phyloP scores from a whole-genome alignment of 2,797 vertebrate genomes.

The Cyprinodon diabolis region DNA sequence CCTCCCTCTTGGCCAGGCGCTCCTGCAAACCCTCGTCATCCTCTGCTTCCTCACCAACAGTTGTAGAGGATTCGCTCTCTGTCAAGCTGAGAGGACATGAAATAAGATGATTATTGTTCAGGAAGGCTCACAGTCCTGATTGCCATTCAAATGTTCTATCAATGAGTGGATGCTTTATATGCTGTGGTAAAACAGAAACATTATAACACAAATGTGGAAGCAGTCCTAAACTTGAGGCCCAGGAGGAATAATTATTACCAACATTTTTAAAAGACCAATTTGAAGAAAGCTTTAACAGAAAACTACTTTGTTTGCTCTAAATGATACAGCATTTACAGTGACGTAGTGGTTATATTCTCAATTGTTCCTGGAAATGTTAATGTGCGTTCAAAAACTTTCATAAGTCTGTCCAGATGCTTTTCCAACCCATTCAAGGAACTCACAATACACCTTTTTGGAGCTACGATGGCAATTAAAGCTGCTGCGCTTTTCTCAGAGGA shows the following conservation, averaged over 20 bases:
- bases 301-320: not conserved
- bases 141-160: not conserved
- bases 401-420: not conserved
- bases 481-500: no score
- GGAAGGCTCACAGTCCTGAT: not conserved
- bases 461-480: not conserved
- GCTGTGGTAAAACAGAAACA: not conserved
- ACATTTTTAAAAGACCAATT: not conserved
- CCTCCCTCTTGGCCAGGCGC: slow-evolving; percentile 90
- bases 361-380: not conserved
- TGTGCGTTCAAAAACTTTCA: not conserved
- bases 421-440: not conserved
- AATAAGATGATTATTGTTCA: not conserved
- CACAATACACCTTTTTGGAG: not conserved
- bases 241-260: not conserved
- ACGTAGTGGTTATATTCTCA: not conserved
- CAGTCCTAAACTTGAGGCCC: no score
- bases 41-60: slow-evolving; percentile 68
- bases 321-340: not conserved
- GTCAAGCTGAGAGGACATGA: slow-evolving; percentile 70
- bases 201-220: not conserved
- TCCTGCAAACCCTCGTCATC: slow-evolving; percentile 90
- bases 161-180: not conserved
- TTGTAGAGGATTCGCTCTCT: slow-evolving; percentile 72
- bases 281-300: not conserved